Conservation (phyloP, 2,113 vertebrate species). For the Trinectes maculatus region DNA sequence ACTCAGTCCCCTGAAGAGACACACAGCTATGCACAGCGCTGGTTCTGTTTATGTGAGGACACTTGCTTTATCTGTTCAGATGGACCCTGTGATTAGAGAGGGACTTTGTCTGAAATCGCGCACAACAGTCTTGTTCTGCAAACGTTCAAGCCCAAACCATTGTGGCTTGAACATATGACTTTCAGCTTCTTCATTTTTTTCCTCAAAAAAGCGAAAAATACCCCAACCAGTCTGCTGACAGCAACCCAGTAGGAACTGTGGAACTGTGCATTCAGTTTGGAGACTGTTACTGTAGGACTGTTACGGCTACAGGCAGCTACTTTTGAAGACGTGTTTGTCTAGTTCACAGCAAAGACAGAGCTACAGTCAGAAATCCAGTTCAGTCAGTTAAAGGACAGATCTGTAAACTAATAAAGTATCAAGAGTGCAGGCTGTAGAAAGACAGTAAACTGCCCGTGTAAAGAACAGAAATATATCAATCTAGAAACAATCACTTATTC, state of each 20-base stretch:
- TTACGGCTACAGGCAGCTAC: not conserved
- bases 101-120: constrained; percentile 3
- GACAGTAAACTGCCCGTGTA: not conserved
- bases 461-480: not conserved
- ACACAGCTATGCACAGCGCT: constrained; percentile 33
- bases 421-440: not conserved
- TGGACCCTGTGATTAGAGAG: constrained; percentile 40
- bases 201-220: not conserved
- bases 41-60: constrained; percentile 52
- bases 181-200: not conserved
- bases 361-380: not conserved
- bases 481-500: too few relatives aligned
- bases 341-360: not conserved
- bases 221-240: not conserved
- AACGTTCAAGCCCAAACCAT: not conserved
- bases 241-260: not conserved
- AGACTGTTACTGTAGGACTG: too few relatives aligned
- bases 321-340: not conserved
- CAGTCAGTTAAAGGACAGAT: not conserved
- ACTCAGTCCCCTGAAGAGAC: constrained; percentile 46
- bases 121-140: constrained; percentile 5
- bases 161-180: not conserved
- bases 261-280: too few relatives aligned
- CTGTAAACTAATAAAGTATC: not conserved
- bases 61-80: constrained; percentile 39